These are phyloP conservation scores for Avahi laniger DNA, from an alignment of 2,797 vertebrate species.

Conservation along the genomic window DNA sequence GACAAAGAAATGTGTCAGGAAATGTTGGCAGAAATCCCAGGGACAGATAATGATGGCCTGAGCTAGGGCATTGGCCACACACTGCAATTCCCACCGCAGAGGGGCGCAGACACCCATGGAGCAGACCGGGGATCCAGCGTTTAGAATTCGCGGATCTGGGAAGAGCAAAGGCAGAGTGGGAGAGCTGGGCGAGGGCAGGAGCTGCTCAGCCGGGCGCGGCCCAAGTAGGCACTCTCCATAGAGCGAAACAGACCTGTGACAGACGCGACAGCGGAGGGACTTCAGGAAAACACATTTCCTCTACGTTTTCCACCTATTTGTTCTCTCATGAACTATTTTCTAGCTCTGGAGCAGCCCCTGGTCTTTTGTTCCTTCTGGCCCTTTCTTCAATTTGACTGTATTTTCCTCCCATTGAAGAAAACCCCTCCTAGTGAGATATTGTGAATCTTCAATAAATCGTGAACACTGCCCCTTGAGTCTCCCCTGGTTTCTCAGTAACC, in stretches of 20 bases:
- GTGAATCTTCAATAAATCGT: not conserved
- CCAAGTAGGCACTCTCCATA: not conserved
- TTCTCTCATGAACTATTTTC: not conserved
- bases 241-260: not conserved
- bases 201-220: fast-evolving
- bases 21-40: not conserved
- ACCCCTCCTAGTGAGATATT: too few relatives aligned
- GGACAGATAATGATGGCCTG: not conserved
- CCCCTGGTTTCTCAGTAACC: not conserved
- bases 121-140: too few relatives aligned
- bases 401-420: not conserved
- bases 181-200: not conserved
- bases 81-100: not conserved
- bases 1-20: not conserved
- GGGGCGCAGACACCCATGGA: not conserved
- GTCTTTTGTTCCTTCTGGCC: not conserved
- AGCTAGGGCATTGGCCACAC: not conserved
- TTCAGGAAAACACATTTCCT: not conserved
- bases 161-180: not conserved
- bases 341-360: not conserved
- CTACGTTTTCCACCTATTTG: not conserved
- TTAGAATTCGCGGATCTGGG: not conserved
- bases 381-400: not conserved
- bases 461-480: not conserved
- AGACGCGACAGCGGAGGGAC: not conserved